Conservation (phyloP, 2,797 vertebrate species). For the Rhinophrynus dorsalis region DNA sequence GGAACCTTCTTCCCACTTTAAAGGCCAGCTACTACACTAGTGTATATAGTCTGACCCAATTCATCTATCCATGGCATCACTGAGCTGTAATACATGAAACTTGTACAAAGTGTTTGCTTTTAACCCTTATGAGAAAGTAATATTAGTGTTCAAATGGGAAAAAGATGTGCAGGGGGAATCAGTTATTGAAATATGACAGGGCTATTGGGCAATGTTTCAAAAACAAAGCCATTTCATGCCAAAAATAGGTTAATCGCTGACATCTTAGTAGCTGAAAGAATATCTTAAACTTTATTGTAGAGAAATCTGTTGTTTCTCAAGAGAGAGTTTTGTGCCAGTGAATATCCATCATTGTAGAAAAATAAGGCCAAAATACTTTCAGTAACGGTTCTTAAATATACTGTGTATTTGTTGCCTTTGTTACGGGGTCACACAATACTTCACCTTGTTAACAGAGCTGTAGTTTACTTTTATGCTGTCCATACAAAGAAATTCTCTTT, state of each 20-base stretch:
- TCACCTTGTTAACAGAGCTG: neutral
- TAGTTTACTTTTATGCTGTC: neutral
- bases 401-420: neutral
- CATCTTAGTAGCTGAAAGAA: neutral
- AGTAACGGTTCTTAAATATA: neutral
- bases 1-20: too few species aligned
- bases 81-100: neutral
- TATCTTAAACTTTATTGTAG: neutral
- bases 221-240: neutral
- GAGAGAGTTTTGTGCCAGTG: neutral
- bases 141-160: neutral
- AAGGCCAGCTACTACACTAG: too few species aligned
- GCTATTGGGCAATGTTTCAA: neutral
- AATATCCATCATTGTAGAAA: neutral
- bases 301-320: conserved; percentile 3
- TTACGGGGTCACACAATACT: neutral
- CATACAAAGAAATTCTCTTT: too few species aligned
- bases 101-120: neutral
- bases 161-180: neutral
- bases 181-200: neutral
- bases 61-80: too few species aligned
- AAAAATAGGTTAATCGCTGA: conserved; percentile 2
- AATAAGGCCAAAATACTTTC: neutral
- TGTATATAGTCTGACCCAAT: too few species aligned
- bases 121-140: neutral